Conservation (phyloP, 2,888 invertebrate genomes). For the Zonitis immaculata region DNA sequence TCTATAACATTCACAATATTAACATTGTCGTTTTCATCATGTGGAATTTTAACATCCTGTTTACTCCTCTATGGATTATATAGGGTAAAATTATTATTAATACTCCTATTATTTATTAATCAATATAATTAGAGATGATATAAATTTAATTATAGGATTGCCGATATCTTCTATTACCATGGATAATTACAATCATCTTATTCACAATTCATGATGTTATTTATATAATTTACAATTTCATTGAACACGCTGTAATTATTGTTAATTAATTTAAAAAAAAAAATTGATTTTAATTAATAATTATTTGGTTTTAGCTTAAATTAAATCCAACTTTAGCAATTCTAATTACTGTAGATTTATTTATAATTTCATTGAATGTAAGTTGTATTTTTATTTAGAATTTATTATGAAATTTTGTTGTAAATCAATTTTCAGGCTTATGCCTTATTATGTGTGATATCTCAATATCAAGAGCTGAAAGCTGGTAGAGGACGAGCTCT, state of each 20-base stretch:
- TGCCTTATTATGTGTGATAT: conserved; percentile 76
- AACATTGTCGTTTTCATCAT: conserved; percentile 61
- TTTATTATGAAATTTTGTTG: background rate
- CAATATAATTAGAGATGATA: conserved; percentile 4
- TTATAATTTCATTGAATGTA: conserved; percentile 71
- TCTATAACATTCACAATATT: conserved; percentile 67
- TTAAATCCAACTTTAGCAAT: conserved; percentile 73
- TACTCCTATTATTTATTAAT: background rate
- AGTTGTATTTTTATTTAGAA: conserved; percentile 47
- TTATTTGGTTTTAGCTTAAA: conserved; percentile 56
- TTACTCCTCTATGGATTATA: conserved; percentile 65
- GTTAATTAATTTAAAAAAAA: background rate
- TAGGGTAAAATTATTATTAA: conserved; percentile 53
- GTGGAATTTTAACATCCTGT: conserved; percentile 64
- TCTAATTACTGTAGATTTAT: conserved; percentile 73
- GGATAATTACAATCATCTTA: conserved; percentile 63
- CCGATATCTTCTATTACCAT: conserved; percentile 66
- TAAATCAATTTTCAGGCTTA: conserved; percentile 59
- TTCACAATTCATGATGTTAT: conserved; percentile 64
- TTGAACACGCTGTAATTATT: conserved; percentile 62
- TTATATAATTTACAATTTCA: conserved; percentile 62
- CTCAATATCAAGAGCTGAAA: conserved; percentile 78
- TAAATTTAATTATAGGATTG: conserved; percentile 61
- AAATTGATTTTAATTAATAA: background rate
- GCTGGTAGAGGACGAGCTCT: conserved; percentile 68